phyloP scores from a whole-genome alignment of 2,113 vertebrate genomes.

The Dryoscopus gambensis region DNA sequence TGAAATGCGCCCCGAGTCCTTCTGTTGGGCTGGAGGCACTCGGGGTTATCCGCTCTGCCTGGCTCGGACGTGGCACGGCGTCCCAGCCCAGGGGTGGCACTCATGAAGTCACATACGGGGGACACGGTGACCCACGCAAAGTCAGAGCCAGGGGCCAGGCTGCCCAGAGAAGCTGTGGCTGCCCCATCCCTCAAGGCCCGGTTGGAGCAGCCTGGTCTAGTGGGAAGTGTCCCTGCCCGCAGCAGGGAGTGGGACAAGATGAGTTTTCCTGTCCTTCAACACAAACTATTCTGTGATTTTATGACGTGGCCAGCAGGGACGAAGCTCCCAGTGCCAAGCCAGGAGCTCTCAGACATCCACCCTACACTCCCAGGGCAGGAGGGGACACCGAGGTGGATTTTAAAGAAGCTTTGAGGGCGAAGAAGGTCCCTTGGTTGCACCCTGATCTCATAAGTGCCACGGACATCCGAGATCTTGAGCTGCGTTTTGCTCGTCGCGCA shows the following conservation, averaged over 20 bases:
- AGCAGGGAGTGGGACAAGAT: neutral
- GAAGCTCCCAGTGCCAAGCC: neutral
- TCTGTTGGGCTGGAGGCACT: neutral
- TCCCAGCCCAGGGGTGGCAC: neutral
- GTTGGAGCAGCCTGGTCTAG: neutral
- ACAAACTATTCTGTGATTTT: neutral
- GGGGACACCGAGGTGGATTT: neutral
- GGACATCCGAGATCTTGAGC: neutral
- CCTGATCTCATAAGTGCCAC: fast-evolving
- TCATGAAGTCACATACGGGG: fast-evolving
- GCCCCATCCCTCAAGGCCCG: neutral
- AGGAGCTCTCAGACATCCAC: neutral
- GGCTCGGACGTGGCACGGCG: fast-evolving
- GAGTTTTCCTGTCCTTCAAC: neutral
- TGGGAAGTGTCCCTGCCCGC: neutral
- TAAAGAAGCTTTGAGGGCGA: neutral
- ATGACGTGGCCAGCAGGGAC: fast-evolving
- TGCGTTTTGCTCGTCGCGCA: neutral
- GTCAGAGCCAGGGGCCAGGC: neutral
- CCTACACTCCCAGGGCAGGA: neutral
- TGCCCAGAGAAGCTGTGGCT: neutral
- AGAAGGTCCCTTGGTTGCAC: neutral
- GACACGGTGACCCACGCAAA: neutral
- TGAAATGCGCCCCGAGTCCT: neutral
- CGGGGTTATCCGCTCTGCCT: neutral